A percentile compares a stretch with the other conserved stretches of the same genome.
Evolutionary conservation across 2,888 invertebrate species (phyloP).

Genomic region (Synanthedon andrenaeformis): DNA sequence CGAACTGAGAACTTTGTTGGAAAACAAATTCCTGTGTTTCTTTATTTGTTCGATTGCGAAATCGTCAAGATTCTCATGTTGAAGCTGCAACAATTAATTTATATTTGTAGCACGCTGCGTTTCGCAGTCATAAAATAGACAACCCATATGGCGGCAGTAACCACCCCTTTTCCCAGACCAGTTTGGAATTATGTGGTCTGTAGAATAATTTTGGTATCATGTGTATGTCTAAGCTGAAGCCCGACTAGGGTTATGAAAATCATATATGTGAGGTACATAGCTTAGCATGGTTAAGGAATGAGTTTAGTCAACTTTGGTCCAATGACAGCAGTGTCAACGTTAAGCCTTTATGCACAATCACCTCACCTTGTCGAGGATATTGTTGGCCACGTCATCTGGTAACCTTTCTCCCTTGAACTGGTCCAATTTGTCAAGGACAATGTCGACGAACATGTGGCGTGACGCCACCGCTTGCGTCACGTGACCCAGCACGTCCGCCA

Average conservation of each 20-base stretch:
- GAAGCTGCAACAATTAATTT: not conserved
- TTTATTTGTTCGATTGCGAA: slow-evolving; percentile 7
- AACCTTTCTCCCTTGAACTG: slow-evolving; percentile 3
- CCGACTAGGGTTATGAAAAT: no score
- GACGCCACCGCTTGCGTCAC: slow-evolving; percentile 10
- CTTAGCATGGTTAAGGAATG: no score
- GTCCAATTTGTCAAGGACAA: slow-evolving; percentile 18
- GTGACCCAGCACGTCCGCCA: slow-evolving; percentile 9
- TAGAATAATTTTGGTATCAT: no score
- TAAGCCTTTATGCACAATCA: not conserved
- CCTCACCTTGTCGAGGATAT: slow-evolving; percentile 3
- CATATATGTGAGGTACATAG: no score
- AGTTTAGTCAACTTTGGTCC: no score
- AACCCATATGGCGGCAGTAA: no score
- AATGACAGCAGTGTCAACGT: no score
- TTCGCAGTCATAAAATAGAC: no score
- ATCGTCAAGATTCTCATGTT: slow-evolving; percentile 5
- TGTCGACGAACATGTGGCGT: slow-evolving; percentile 11
- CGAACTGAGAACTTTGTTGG: slow-evolving; percentile 1
- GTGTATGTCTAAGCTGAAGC: no score
- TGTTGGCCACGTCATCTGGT: slow-evolving; percentile 7
- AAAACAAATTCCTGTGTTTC: slow-evolving; percentile 7
- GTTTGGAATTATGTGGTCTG: no score
- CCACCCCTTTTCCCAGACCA: no score
- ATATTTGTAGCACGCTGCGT: not conserved